These are phyloP conservation scores for Tupaia tana DNA, from an alignment of 2,113 vertebrate species.

Conservation along the genomic window DNA sequence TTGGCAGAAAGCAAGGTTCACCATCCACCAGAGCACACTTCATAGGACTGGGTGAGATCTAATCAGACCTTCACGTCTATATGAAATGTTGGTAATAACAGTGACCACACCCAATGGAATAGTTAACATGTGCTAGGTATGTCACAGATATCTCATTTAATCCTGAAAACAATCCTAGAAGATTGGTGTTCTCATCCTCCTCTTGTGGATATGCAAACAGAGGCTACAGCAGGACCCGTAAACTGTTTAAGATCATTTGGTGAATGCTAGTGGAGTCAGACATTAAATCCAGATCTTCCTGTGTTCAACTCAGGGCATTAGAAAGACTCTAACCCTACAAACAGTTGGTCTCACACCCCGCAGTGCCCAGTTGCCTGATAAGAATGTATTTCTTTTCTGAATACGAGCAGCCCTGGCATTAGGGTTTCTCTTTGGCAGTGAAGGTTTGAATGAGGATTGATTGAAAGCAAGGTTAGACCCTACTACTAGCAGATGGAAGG, in stretches of 20 bases:
- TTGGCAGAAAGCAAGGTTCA: not conserved
- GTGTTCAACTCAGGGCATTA: not conserved
- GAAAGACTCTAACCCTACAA: not conserved
- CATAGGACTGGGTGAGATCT: not conserved
- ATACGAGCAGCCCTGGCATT: not conserved
- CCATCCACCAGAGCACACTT: not conserved
- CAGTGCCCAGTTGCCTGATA: not conserved
- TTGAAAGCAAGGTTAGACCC: not conserved
- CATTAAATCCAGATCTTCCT: not conserved
- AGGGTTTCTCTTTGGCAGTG: not conserved
- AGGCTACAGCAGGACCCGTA: not conserved
- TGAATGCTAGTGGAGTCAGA: not conserved
- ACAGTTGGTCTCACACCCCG: not conserved
- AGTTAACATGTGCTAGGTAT: not conserved
- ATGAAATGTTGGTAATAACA: not conserved
- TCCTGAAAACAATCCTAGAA: not conserved
- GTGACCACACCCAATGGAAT: not conserved
- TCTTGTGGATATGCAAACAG: not conserved
- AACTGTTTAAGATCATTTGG: not conserved
- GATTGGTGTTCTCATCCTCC: not conserved
- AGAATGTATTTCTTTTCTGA: slow-evolving; percentile 21
- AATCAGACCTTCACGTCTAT: not conserved
- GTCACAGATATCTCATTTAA: not conserved
- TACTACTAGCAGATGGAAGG: not conserved
- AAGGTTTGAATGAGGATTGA: not conserved